phyloP scores from a whole-genome alignment of 1,140 invertebrate species.

The Pseudomyrmex concolor region DNA sequence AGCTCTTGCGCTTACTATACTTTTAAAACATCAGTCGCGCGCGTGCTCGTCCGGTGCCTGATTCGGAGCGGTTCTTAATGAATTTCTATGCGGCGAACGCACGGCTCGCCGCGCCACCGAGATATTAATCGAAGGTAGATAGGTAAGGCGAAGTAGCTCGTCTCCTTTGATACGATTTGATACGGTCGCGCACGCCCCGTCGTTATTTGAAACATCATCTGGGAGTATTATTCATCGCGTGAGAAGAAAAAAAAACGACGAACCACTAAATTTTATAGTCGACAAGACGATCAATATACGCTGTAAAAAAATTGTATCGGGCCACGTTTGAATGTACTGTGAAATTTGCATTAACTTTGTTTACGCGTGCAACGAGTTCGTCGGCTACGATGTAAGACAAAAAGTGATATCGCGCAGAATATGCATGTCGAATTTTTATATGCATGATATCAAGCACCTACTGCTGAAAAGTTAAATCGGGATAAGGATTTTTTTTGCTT shows the following conservation, averaged over 20 bases:
- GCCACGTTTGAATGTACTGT: conserved; percentile 29
- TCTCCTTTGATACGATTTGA: conserved; percentile 58
- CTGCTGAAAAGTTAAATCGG: neutral
- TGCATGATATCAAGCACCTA: conserved; percentile 15
- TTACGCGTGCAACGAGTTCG: conserved; percentile 28
- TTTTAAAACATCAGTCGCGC: conserved; percentile 48
- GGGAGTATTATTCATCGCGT: conserved; percentile 19
- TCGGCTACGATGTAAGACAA: neutral
- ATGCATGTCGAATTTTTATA: neutral
- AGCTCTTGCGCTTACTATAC: conserved; percentile 39
- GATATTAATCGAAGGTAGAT: conserved; percentile 46
- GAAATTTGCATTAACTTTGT: conserved; percentile 59
- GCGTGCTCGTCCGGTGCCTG: conserved; percentile 37
- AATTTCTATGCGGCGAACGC: conserved; percentile 54
- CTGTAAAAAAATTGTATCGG: neutral
- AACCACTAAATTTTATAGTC: conserved; percentile 9
- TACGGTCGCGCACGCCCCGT: conserved; percentile 62
- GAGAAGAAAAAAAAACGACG: conserved; percentile 1
- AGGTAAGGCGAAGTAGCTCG: conserved; percentile 21
- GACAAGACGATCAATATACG: neutral
- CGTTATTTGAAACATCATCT: conserved; percentile 56
- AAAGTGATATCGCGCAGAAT: conserved; percentile 12
- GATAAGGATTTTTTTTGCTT: conserved; percentile 5
- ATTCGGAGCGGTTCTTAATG: conserved; percentile 55
- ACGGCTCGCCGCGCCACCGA: conserved; percentile 17